phyloP scores from a whole-genome alignment of 53 echinoderm and acorn worm genomes.

The Stichopus horrens region DNA sequence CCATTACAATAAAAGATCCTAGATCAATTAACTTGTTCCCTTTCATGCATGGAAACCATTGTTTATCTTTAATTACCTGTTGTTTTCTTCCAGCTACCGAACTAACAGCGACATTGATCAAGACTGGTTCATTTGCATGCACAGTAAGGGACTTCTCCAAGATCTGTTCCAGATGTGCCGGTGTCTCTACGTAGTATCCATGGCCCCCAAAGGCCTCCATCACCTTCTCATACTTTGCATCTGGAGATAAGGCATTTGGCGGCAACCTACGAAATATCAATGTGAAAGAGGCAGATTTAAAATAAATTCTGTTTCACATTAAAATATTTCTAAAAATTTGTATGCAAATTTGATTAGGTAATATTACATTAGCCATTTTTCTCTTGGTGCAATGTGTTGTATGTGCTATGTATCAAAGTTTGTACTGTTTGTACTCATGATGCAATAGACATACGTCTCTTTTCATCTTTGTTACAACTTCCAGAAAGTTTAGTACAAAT shows the following conservation, averaged over 20 bases:
- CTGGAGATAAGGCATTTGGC: constrained; percentile 75
- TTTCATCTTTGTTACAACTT: too few species aligned
- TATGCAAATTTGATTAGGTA: too few species aligned
- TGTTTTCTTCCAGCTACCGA: constrained; percentile 77
- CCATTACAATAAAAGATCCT: too few species aligned
- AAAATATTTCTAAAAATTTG: too few species aligned
- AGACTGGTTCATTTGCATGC: constrained; percentile 71
- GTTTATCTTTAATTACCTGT: constrained; percentile 58
- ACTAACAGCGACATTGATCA: constrained; percentile 81
- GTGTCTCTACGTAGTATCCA: constrained; percentile 79
- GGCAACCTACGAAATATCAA: constrained; percentile 57
- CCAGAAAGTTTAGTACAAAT: too few species aligned
- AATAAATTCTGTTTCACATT: too few species aligned
- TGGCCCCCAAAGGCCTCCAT: constrained; percentile 92
- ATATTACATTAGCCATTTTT: too few species aligned
- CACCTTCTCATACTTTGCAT: constrained; percentile 89
- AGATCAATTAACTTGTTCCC: background rate
- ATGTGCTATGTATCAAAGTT: too few species aligned
- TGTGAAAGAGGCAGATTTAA: too few species aligned
- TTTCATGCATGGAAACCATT: background rate
- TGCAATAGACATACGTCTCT: too few species aligned
- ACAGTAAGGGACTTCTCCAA: constrained; percentile 62
- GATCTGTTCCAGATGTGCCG: constrained; percentile 71
- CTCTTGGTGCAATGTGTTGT: too few species aligned
- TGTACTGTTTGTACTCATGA: too few species aligned